These are phyloP conservation scores for Corvus moneduloides DNA, from an alignment of 2,113 vertebrate genomes.

Conservation along the genomic window DNA sequence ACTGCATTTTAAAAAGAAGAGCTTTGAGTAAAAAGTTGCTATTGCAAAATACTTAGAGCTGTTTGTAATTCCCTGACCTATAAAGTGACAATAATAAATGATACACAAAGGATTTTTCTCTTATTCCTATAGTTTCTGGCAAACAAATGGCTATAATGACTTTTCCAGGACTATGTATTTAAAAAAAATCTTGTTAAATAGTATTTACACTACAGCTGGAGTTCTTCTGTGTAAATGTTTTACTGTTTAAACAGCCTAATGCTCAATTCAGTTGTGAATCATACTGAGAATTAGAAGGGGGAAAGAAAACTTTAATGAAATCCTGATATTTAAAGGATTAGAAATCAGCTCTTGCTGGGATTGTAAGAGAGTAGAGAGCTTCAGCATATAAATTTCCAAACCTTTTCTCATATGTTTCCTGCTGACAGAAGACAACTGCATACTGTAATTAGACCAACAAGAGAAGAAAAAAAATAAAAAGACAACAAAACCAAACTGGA, in stretches of 20 bases:
- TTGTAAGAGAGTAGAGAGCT: not conserved
- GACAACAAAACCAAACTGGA: not conserved
- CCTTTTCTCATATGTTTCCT: not conserved
- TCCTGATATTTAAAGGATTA: conserved; percentile 34
- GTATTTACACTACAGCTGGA: conserved; percentile 38
- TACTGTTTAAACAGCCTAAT: conserved; percentile 33
- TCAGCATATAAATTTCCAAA: not conserved
- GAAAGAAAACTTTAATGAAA: conserved; percentile 11
- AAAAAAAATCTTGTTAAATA: conserved; percentile 29
- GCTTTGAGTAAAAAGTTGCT: not conserved
- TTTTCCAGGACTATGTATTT: conserved; percentile 53
- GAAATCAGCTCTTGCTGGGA: not conserved
- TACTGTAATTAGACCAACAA: not conserved
- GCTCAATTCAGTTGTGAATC: conserved; percentile 25
- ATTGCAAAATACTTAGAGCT: conserved; percentile 54
- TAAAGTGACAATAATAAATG: conserved; percentile 60
- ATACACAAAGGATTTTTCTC: conserved; percentile 39
- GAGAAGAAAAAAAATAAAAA: not conserved
- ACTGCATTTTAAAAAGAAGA: not conserved
- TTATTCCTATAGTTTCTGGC: conserved; percentile 60
- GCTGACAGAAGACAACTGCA: not conserved
- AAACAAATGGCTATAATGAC: conserved; percentile 37
- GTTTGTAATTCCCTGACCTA: conserved; percentile 61
- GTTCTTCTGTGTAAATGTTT: conserved; percentile 20
- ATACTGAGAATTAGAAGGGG: not conserved